Evolutionary conservation across 2,113 vertebrate genomes (phyloP), one percentile per base, ranked within the genome.

Genomic region (Oreochromis spilurus): DNA sequence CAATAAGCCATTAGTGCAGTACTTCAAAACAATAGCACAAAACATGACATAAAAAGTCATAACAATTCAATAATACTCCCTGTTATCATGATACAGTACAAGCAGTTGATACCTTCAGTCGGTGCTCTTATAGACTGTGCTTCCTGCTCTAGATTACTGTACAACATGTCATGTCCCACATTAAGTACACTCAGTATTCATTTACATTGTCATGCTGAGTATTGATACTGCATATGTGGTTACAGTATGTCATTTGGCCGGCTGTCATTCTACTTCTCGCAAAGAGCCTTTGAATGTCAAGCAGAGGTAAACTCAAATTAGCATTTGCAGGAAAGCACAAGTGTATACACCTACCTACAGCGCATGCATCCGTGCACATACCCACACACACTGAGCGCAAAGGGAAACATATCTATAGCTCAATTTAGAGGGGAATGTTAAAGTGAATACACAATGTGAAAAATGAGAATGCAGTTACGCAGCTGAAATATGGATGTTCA

Each of bases 401-500:
- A 21, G 11, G 65, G 57, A 93, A 90, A 87, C 91, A 84, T 90
- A 85, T 85, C 86, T 84, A 92, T 95, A 92, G 93, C 94, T 93
- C 92, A 93, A 87, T 93, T 93, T 92, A 86, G 92, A 93, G 91
- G 79, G 82, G 81, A 88, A 93, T 88, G 86, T 90, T 88, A 92
- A 93, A 93, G 92, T 92, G 94, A 94, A 93, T 91, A 91, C 87
- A 93, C 90, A 92, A 85, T 82, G 88, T 96, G 93, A 95, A 94
- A 96, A 95, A 95, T 86, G 93, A 93, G 91, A 83, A 70, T 29
- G 85, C 88, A 90, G 91, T 92, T 91, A 92, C 90, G 72, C 45
- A 82, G 84, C 31, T 96, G 94, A 95, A 96, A 96, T 94, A 96
- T 94, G 92, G 91, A 93, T 84, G 91, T 86, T 94, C 91, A 89